Evolutionary conservation across 2,113 vertebrate genomes (phyloP).

Genomic region (Neomonachus schauinslandi): DNA sequence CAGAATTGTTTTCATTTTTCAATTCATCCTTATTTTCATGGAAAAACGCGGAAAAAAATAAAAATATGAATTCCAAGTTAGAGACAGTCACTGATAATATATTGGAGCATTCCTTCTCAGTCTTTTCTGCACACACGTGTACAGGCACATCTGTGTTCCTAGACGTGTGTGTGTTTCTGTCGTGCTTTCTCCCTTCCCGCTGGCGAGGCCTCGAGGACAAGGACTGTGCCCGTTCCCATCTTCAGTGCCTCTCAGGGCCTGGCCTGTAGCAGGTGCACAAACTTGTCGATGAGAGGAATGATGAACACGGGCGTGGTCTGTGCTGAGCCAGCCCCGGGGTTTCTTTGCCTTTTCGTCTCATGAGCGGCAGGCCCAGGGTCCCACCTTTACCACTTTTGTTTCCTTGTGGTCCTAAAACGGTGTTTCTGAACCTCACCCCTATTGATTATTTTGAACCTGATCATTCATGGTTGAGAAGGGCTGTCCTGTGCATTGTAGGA

Average conservation of each 20-base stretch:
- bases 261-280: not conserved
- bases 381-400: not conserved
- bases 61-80: not conserved
- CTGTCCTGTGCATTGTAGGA: not conserved
- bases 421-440: not conserved
- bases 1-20: not conserved
- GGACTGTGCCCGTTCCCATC: fast-evolving
- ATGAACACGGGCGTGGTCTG: not conserved
- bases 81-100: not conserved
- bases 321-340: not conserved
- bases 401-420: not conserved
- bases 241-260: fast-evolving
- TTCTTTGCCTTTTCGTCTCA: not conserved
- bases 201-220: fast-evolving
- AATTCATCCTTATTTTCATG: not conserved
- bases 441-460: not conserved
- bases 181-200: not conserved
- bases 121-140: not conserved
- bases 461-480: not conserved
- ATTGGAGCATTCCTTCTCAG: not conserved
- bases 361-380: not conserved
- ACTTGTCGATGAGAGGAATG: not conserved
- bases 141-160: not conserved
- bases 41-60: not conserved
- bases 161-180: not conserved